A percentile compares a stretch with the other conserved stretches of the same genome.
Conservation (phyloP, 2,797 vertebrate genomes). For the Gorsachius magnificus region DNA sequence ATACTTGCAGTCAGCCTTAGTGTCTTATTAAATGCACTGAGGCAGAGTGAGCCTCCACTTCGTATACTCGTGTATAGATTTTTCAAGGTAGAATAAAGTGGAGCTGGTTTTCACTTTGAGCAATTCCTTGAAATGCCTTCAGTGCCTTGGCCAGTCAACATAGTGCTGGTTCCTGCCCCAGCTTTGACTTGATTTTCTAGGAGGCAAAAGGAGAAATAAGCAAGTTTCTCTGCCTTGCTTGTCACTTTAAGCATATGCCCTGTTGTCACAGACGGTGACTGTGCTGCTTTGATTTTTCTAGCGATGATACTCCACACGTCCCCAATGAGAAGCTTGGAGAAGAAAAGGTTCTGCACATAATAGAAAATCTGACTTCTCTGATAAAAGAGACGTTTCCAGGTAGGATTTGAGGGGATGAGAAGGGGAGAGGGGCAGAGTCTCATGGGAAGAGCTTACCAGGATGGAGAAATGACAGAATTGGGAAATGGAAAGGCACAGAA, state of each 20-base stretch:
- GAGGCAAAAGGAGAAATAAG: not conserved
- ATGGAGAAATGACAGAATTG: not conserved
- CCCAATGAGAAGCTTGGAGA: constrained; percentile 85
- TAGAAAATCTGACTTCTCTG: constrained; percentile 83
- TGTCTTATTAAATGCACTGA: not conserved
- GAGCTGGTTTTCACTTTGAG: not conserved
- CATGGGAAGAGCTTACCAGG: not conserved
- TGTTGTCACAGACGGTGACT: not conserved
- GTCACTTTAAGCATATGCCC: not conserved
- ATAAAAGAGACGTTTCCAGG: constrained; percentile 88
- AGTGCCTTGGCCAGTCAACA: not conserved
- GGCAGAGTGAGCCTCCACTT: not conserved
- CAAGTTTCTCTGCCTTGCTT: not conserved
- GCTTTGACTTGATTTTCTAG: not conserved
- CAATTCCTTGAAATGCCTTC: not conserved
- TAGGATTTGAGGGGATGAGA: constrained; percentile 56
- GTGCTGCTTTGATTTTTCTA: constrained; percentile 59
- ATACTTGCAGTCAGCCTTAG: not conserved
- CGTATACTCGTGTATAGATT: not conserved
- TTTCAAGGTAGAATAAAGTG: not conserved
- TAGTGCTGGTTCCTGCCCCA: not conserved
- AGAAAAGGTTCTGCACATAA: constrained; percentile 82
- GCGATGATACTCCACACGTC: constrained; percentile 95
- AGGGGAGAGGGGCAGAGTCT: not conserved
- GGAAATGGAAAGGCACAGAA: not conserved